These are phyloP conservation scores for Oligia fasciuncula DNA, from an alignment of 2,888 invertebrate species.

Conservation along the genomic window DNA sequence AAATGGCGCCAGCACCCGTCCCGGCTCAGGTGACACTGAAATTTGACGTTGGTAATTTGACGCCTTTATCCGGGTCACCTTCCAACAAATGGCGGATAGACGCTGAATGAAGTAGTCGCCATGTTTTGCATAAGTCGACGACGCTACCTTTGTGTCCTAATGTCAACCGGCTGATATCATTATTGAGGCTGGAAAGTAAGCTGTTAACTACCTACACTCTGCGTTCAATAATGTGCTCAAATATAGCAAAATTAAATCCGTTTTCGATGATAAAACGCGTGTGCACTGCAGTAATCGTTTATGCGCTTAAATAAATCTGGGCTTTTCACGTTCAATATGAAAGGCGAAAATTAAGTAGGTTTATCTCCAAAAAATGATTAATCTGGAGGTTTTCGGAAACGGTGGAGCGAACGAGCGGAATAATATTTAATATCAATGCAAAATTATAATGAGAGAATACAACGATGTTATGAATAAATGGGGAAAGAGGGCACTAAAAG, in stretches of 20 bases:
- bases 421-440: slow-evolving; percentile 54
- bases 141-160: slow-evolving; percentile 46
- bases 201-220: slow-evolving; percentile 5
- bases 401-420: slow-evolving; percentile 27
- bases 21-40: slow-evolving; percentile 85
- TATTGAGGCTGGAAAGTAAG: neutral
- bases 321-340: slow-evolving; percentile 30
- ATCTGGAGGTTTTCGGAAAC: slow-evolving; percentile 38
- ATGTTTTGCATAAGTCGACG: slow-evolving; percentile 77
- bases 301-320: slow-evolving; percentile 46
- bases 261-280: slow-evolving; percentile 27
- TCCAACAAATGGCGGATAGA: slow-evolving; percentile 80
- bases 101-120: slow-evolving; percentile 74
- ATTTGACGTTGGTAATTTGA: slow-evolving; percentile 87
- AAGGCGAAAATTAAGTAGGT: slow-evolving; percentile 40
- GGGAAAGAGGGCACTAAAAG: slow-evolving; percentile 81
- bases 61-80: slow-evolving; percentile 86
- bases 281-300: slow-evolving; percentile 39
- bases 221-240: slow-evolving; percentile 1
- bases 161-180: slow-evolving; percentile 11
- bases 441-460: slow-evolving; percentile 70
- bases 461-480: slow-evolving; percentile 76
- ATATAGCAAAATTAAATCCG: slow-evolving; percentile 25
- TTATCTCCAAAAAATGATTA: slow-evolving; percentile 34
- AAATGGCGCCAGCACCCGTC: slow-evolving; percentile 81